A percentile compares a stretch with the other conserved stretches of the same genome.
Conservation (phyloP, 1,140 invertebrate genomes). For the Hyphantria cunea region DNA sequence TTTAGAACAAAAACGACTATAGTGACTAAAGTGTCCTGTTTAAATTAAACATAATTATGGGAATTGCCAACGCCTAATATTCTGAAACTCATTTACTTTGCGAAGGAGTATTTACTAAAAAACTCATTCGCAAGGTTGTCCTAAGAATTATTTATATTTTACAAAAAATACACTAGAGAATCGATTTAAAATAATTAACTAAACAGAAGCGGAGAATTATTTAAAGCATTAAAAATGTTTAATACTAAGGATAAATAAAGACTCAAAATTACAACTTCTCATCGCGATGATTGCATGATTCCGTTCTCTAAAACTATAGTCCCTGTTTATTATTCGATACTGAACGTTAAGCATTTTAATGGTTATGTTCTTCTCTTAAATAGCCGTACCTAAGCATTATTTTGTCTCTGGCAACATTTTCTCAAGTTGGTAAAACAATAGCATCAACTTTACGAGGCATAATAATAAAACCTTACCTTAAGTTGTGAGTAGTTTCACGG, state of each 20-base stretch:
- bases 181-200: no score
- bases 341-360: not conserved
- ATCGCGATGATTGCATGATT: not conserved
- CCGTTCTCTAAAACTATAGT: not conserved
- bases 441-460: not conserved
- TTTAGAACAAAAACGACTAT: not conserved
- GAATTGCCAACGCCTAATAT: not conserved
- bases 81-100: not conserved
- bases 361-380: not conserved
- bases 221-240: not conserved
- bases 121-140: no score
- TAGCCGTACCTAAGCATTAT: not conserved
- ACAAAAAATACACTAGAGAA: not conserved
- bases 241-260: not conserved
- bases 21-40: not conserved
- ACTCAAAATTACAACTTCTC: not conserved
- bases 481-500: not conserved
- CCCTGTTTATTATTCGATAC: not conserved
- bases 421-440: constrained; percentile 7
- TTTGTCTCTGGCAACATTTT: not conserved
- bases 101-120: no score
- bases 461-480: constrained; percentile 4
- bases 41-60: not conserved
- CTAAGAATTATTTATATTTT: no score
- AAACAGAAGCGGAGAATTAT: not conserved